Evolutionary conservation across 2,888 invertebrate genomes (phyloP), one percentile per base, ranked within the genome.

Genomic region (Neoitamus cyanurus): DNA sequence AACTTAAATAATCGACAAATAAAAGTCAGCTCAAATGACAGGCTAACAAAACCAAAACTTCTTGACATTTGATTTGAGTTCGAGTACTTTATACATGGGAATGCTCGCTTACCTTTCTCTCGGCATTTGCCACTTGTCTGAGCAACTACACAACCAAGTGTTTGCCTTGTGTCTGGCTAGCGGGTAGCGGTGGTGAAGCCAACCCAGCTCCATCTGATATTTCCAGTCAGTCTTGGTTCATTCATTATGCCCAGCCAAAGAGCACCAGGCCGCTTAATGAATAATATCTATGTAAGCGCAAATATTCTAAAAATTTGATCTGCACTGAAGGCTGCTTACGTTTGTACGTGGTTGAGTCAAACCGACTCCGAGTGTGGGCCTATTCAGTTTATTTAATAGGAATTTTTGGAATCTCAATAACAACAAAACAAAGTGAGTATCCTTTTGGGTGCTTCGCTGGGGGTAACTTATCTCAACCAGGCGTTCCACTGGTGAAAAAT

Each of bases 71-170:
- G 80, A 80, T 58, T 80, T 68, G 80, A 80, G 58, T 34, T 58
- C 80, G 58, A 80, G 34, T 80, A 34, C 58, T 34, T n/a, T 77
- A 2, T 42, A 58, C 80, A 80, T 34, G 80, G 58, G 80, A 80
- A 80, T 80, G 80, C 34, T 48, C 80, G 80, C 68, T 80, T 80
- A 80, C 80, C 80, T 80, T 80, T 80, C 80, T 80, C 80, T 80
- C 80, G 80, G 80, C 80, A 80, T 80, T 80, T 80, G 48, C 80
- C 80, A 80, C 58, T 80, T 80, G 80, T 80, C 80, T 80, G 80
- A 36, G 58, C 77, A 42, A 30, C 77, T 46, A n/a, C 73, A 73
- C 34, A 34, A 36, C 73, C 25, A 28, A 77, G 46, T 77, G 77
- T 31, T 77, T 46, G 28, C 42, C 34, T 36, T 34, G 34, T 75